Conservation (phyloP, 2,888 invertebrate species). For the Bruchidius siliquastri region DNA sequence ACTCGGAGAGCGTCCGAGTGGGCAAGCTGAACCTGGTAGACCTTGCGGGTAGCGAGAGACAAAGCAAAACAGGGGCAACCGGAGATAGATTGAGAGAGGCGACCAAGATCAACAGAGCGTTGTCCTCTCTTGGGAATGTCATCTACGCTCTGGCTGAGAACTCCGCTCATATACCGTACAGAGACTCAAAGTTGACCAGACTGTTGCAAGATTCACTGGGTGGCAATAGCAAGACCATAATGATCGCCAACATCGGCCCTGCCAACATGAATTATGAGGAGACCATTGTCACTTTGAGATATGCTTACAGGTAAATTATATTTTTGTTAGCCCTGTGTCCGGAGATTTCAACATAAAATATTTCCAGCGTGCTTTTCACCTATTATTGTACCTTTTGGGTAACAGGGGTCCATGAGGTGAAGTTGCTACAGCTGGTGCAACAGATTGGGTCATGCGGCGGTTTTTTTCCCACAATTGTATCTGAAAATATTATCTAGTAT, state of each 20-base stretch:
- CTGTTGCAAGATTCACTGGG: conserved; percentile 96
- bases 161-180: conserved; percentile 92
- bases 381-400: too few species aligned
- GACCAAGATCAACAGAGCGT: conserved; percentile 93
- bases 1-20: conserved; percentile 61
- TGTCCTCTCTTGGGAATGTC: conserved; percentile 97
- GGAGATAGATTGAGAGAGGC: conserved; percentile 93
- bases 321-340: neutral
- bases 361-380: too few species aligned
- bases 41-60: conserved; percentile 96
- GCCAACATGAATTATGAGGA: conserved; percentile 98
- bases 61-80: conserved; percentile 93
- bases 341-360: neutral
- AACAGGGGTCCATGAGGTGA: too few species aligned
- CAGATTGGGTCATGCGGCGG: too few species aligned
- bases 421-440: too few species aligned
- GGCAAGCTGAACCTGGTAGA: conserved; percentile 97
- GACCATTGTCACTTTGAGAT: conserved; percentile 86
- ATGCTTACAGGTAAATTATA: conserved; percentile 5
- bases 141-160: conserved; percentile 95
- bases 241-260: conserved; percentile 99
- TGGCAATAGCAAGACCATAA: conserved; percentile 91
- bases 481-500: too few species aligned
- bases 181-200: conserved; percentile 95
- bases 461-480: too few species aligned